These are phyloP conservation scores for Saccostrea echinata DNA, from an alignment of 1,140 invertebrate genomes.

Conservation along the genomic window DNA sequence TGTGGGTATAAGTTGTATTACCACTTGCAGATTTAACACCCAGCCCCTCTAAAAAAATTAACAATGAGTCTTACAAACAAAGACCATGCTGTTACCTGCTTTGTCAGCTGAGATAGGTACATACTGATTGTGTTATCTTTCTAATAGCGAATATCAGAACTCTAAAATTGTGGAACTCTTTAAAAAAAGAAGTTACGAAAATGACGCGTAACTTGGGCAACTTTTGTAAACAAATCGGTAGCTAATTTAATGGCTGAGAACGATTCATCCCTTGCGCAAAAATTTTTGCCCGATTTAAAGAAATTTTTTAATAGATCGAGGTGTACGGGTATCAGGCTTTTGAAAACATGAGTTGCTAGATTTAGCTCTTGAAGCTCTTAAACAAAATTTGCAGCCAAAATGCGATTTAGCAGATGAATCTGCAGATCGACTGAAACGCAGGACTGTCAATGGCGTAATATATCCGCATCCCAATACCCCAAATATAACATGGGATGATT, in stretches of 20 bases:
- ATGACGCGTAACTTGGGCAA: background rate
- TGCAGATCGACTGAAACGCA: background rate
- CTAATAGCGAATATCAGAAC: background rate
- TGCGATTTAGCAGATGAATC: background rate
- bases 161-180: background rate
- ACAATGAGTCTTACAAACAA: no score
- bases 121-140: no score
- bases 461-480: background rate
- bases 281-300: constrained; percentile 26
- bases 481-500: background rate
- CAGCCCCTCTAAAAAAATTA: no score
- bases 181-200: background rate
- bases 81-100: no score
- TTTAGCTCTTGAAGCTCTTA: background rate
- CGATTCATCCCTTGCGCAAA: background rate
- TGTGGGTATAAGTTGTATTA: no score
- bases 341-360: background rate
- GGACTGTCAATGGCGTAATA: background rate
- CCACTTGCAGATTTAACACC: no score
- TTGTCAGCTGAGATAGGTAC: no score
- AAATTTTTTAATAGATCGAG: background rate
- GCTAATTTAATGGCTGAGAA: background rate
- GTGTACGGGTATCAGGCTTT: background rate
- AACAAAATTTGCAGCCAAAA: constrained; percentile 18
- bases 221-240: background rate